Conservation (phyloP, 2,888 invertebrate species). For the Lamellibrachia satsuma region DNA sequence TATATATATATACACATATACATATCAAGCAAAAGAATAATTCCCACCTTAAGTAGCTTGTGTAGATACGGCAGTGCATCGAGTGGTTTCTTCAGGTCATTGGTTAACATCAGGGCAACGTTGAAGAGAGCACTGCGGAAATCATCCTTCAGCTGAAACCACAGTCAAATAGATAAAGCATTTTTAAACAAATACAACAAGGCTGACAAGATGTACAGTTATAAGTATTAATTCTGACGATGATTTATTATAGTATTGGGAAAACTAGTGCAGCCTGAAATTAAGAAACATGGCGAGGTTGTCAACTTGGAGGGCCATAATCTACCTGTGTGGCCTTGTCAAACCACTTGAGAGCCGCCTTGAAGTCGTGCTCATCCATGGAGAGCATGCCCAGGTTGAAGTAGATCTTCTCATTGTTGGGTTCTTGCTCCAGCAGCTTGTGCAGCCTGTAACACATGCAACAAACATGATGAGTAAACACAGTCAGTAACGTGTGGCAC, state of each 20-base stretch:
- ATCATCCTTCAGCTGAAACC: constrained; percentile 75
- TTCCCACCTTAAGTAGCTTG: constrained; percentile 78
- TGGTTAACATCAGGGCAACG: constrained; percentile 82
- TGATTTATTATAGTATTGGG: too few species aligned
- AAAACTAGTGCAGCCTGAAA: too few species aligned
- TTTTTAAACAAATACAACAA: background rate
- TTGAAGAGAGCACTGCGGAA: constrained; percentile 95
- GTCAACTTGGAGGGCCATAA: background rate
- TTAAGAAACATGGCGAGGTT: background rate
- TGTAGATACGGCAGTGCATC: constrained; percentile 93
- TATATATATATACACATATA: background rate
- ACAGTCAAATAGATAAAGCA: background rate
- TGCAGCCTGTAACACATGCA: constrained; percentile 71
- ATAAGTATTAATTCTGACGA: too few species aligned
- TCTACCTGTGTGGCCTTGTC: constrained; percentile 74
- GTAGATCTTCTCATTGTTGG: constrained; percentile 87
- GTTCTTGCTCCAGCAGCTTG: constrained; percentile 79
- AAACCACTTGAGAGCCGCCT: constrained; percentile 90
- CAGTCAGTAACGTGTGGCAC: background rate
- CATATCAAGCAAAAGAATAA: background rate
- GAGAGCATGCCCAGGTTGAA: constrained; percentile 96
- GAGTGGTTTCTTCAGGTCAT: constrained; percentile 86
- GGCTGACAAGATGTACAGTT: background rate
- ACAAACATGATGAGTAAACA: background rate
- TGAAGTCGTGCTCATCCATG: constrained; percentile 91